Conservation (phyloP, 64 coral and sea anemone genomes). For the Pocillopora damicornis region DNA sequence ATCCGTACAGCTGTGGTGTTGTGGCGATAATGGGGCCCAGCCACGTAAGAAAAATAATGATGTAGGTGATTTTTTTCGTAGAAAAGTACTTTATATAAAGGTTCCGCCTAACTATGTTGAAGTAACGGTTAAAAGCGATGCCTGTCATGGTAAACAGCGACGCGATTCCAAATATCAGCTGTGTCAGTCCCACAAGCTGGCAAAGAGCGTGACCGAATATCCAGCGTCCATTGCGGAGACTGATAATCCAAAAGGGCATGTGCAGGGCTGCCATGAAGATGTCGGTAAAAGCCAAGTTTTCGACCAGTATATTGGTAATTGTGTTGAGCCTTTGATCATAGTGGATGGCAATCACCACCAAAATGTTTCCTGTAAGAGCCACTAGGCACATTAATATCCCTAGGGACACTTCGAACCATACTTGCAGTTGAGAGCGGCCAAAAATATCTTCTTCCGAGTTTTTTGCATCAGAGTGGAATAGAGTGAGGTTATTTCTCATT, state of each 20-base stretch:
- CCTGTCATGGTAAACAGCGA: constrained; percentile 55
- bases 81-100: constrained; percentile 36
- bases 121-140: constrained; percentile 55
- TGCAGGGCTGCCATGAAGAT: constrained; percentile 47
- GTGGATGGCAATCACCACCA: constrained; percentile 15
- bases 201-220: constrained; percentile 41
- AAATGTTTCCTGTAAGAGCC: constrained; percentile 15
- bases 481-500: not conserved
- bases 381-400: not conserved
- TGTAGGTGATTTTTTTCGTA: not conserved
- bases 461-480: not conserved
- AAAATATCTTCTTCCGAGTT: constrained; percentile 1
- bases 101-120: constrained; percentile 42
- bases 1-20: constrained; percentile 44
- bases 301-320: constrained; percentile 52
- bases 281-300: constrained; percentile 57
- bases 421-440: constrained; percentile 10
- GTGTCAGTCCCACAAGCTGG: constrained; percentile 24
- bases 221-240: constrained; percentile 47
- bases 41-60: constrained; percentile 27
- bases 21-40: constrained; percentile 11
- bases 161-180: constrained; percentile 43
- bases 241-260: constrained; percentile 64
- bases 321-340: constrained; percentile 38
- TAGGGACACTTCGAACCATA: constrained; percentile 37